Conservation (phyloP, 2,113 vertebrate species). For the Salvelinus alpinus region DNA sequence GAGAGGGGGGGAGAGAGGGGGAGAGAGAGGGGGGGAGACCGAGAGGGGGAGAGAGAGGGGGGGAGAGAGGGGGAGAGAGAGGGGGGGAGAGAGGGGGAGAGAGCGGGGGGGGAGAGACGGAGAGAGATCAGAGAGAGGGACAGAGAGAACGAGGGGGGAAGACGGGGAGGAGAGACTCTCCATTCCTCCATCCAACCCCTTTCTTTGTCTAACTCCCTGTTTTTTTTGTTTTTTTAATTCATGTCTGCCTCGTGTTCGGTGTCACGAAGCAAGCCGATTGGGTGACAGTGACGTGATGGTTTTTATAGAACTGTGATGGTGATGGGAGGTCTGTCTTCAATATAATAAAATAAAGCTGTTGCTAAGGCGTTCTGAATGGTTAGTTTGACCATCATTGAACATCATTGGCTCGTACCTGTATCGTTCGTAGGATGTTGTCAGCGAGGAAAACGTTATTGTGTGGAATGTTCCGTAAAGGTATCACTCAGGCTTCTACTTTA, state of each 20-base stretch:
- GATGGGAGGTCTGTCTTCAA: conserved; percentile 19
- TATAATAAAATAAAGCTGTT: conserved; percentile 61
- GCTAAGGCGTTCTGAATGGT: conserved; percentile 59
- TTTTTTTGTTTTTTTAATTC: conserved; percentile 33
- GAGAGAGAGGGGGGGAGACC: too few species aligned
- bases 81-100: too few species aligned
- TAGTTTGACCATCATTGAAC: conserved; percentile 39
- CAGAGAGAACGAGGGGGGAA: too few species aligned
- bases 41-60: too few species aligned
- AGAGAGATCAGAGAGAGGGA: too few species aligned
- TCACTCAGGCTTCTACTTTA: conserved; percentile 36
- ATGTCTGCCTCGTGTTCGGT: conserved; percentile 42
- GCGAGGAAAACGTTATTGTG: conserved; percentile 24
- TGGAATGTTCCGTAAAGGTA: conserved; percentile 39
- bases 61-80: too few species aligned
- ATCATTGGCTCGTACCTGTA: conserved; percentile 27
- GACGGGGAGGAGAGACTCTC: background rate
- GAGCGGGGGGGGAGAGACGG: too few species aligned
- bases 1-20: too few species aligned
- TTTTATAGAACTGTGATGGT: conserved; percentile 22
- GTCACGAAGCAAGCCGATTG: conserved; percentile 56
- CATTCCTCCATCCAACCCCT: conserved; percentile 31
- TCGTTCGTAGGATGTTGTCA: conserved; percentile 39
- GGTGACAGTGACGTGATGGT: conserved; percentile 52
- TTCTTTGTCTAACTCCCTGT: conserved; percentile 60